A percentile compares a stretch with the other conserved stretches of the same genome.
Evolutionary conservation across 2,113 vertebrate genomes (phyloP).

Genomic region (Trochalopteron elliotii): DNA sequence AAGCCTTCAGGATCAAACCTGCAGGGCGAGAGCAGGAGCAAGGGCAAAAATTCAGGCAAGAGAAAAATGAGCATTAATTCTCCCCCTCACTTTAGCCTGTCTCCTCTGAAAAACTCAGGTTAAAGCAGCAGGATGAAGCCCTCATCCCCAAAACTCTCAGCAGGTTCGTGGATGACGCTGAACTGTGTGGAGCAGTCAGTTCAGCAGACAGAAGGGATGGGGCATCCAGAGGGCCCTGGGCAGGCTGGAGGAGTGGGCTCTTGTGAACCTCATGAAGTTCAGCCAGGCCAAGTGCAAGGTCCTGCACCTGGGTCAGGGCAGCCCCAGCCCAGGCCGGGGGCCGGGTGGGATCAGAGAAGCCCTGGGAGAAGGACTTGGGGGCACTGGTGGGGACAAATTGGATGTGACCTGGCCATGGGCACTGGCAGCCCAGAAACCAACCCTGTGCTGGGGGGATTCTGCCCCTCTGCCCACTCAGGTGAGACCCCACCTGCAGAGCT

Average conservation of each 20-base stretch:
- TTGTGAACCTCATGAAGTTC: neutral
- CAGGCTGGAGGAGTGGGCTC: neutral
- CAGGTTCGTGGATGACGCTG: neutral
- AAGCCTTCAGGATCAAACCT: neutral
- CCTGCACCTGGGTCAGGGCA: neutral
- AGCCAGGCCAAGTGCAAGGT: neutral
- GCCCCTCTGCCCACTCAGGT: neutral
- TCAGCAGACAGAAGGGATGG: neutral
- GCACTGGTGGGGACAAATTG: neutral
- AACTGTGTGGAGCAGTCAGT: neutral
- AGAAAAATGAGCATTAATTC: neutral
- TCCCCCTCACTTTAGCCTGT: neutral
- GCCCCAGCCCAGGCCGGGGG: neutral
- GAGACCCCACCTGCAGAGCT: neutral
- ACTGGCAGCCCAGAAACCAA: neutral
- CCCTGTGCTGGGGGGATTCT: neutral
- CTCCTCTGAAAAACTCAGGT: neutral
- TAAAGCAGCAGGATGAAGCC: neutral
- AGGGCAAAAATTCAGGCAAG: neutral
- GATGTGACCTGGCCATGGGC: neutral
- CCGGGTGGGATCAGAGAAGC: neutral
- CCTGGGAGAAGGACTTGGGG: neutral
- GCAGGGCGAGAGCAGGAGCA: neutral
- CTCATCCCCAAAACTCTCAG: neutral
- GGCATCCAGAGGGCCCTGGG: neutral